Percentiles rank a stretch among this genome's conserved stretches.
Conservation (phyloP, 2,113 vertebrate genomes). For the Heterotis niloticus region DNA sequence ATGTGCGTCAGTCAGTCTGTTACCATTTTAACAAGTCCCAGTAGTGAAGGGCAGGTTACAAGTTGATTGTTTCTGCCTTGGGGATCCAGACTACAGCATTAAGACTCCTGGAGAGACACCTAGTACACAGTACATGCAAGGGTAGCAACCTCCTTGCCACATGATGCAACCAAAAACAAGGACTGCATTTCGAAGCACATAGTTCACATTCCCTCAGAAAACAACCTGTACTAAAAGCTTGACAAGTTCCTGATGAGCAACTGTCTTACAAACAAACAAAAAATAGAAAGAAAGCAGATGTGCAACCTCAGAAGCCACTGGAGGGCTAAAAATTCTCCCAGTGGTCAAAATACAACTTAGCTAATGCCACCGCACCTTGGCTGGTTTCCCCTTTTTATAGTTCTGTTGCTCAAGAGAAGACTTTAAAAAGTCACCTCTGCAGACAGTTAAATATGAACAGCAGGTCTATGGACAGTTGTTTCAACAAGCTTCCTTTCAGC, state of each 20-base stretch:
- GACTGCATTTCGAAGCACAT: background rate
- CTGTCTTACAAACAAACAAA: constrained; percentile 19
- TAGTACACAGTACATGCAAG: background rate
- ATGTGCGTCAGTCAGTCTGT: no score
- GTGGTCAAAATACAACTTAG: background rate
- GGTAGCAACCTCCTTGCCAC: background rate
- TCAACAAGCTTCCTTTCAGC: background rate
- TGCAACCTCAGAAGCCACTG: constrained; percentile 1
- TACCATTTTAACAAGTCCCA: background rate
- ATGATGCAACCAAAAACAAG: background rate
- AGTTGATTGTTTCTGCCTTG: background rate
- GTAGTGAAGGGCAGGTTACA: background rate
- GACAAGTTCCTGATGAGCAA: background rate
- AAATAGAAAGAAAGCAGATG: constrained; percentile 17
- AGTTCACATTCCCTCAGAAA: constrained; percentile 37
- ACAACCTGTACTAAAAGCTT: constrained; percentile 13
- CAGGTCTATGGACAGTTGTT: background rate
- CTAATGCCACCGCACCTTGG: background rate
- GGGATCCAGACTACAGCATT: background rate
- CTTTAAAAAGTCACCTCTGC: background rate
- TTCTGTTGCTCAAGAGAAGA: background rate
- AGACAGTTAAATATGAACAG: background rate
- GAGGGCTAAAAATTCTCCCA: background rate
- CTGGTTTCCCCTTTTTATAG: no score
- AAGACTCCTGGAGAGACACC: background rate